phyloP scores from a whole-genome alignment of 1,140 invertebrate genomes.

The Aphelinus atriplicis region DNA sequence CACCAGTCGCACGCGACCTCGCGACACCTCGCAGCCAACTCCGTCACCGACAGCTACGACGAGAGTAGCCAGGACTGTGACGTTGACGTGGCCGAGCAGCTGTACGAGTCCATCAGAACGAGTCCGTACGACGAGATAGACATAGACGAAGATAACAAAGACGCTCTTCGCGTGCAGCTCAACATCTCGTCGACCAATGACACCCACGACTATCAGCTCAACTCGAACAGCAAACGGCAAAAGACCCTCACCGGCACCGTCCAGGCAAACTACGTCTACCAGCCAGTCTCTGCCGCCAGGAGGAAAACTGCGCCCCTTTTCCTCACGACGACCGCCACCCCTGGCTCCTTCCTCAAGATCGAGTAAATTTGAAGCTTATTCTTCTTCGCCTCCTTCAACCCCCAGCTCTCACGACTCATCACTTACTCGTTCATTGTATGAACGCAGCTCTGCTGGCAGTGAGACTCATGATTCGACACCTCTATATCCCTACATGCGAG shows the following conservation, averaged over 20 bases:
- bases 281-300: constrained; percentile 57
- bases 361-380: constrained; percentile 46
- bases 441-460: too few species aligned
- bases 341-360: constrained; percentile 57
- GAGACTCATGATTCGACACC: too few species aligned
- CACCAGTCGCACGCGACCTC: constrained; percentile 63
- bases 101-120: constrained; percentile 49
- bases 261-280: constrained; percentile 64
- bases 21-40: constrained; percentile 64
- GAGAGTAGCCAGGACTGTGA: constrained; percentile 72
- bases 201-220: constrained; percentile 53
- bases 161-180: constrained; percentile 61
- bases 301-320: constrained; percentile 60
- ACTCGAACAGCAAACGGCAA: constrained; percentile 56
- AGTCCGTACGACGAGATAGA: constrained; percentile 62
- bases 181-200: constrained; percentile 52
- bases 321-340: constrained; percentile 47
- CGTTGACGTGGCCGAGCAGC: constrained; percentile 59
- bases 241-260: constrained; percentile 57
- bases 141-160: constrained; percentile 67
- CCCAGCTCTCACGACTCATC: too few species aligned
- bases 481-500: not conserved
- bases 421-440: too few species aligned
- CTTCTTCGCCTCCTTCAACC: too few species aligned
- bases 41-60: constrained; percentile 67